A percentile compares a stretch with the other conserved stretches of the same genome.
These are phyloP conservation scores for Trachelus stipa DNA, from an alignment of 2,888 invertebrate genomes.

Conservation along the genomic window DNA sequence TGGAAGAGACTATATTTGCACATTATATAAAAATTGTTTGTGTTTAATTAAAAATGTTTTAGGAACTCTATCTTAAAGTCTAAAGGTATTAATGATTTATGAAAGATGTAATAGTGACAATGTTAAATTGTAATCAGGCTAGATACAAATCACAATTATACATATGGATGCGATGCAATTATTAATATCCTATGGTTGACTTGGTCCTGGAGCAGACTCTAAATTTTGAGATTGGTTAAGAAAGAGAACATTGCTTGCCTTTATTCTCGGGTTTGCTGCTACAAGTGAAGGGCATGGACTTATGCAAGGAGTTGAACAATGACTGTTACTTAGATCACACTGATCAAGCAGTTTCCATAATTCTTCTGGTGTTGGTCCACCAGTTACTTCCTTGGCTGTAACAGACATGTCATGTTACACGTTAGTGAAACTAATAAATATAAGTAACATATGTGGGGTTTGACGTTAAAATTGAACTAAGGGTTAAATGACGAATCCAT, in stretches of 20 bases:
- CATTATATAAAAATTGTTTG: background rate
- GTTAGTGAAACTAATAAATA: background rate
- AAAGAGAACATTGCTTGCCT: constrained; percentile 74
- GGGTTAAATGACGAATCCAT: background rate
- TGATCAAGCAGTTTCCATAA: constrained; percentile 91
- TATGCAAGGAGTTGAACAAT: constrained; percentile 82
- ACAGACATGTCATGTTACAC: constrained; percentile 24
- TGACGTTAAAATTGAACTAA: too few relatives aligned
- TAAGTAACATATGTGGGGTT: background rate
- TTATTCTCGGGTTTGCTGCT: constrained; percentile 66
- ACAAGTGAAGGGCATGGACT: constrained; percentile 77
- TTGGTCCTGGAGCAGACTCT: constrained; percentile 46
- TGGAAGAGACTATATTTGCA: background rate
- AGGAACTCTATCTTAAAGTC: background rate
- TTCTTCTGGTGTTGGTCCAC: constrained; percentile 94
- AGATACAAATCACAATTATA: background rate
- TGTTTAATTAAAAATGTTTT: background rate
- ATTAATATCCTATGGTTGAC: constrained; percentile 42
- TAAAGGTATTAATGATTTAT: background rate
- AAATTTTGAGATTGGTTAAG: constrained; percentile 70
- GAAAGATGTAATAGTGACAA: background rate
- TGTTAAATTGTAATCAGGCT: background rate
- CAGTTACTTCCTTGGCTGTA: constrained; percentile 73
- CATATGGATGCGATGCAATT: background rate
- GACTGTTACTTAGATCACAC: constrained; percentile 89